A percentile compares a stretch with the other conserved stretches of the same genome.
Evolutionary conservation across 2,113 vertebrate species (phyloP).

Genomic region (Mobula hypostoma): DNA sequence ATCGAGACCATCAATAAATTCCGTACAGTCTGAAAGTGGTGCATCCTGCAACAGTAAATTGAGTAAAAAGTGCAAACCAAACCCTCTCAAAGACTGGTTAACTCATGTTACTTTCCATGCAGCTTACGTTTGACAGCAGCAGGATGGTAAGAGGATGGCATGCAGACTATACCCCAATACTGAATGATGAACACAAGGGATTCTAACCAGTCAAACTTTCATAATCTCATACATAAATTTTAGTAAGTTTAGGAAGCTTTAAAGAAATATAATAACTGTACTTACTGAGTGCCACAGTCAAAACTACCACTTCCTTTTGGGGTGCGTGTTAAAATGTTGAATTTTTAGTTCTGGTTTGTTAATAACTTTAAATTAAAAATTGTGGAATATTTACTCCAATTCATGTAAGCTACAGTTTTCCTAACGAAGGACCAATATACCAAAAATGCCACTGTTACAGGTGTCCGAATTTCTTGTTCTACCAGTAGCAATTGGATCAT

Average conservation of each 20-base stretch:
- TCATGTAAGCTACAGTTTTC: background rate
- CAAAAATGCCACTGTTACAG: background rate
- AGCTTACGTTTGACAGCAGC: slow-evolving; percentile 39
- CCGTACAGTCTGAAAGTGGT: slow-evolving; percentile 98
- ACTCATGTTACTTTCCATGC: slow-evolving; percentile 60
- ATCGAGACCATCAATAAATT: slow-evolving; percentile 97
- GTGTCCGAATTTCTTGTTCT: background rate
- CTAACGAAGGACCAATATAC: background rate
- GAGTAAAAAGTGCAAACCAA: slow-evolving; percentile 75
- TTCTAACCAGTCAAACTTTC: slow-evolving; percentile 37
- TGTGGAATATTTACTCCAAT: background rate
- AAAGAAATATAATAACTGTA: background rate
- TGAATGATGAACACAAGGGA: background rate
- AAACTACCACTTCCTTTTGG: background rate
- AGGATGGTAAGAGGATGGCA: slow-evolving; percentile 23
- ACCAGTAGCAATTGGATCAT: background rate
- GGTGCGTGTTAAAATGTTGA: background rate
- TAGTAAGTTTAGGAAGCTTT: background rate
- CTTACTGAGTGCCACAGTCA: background rate
- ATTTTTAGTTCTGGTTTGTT: background rate
- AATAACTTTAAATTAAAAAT: background rate
- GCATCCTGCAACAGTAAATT: slow-evolving; percentile 96
- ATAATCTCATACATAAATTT: slow-evolving; percentile 15
- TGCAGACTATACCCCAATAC: slow-evolving; percentile 25
- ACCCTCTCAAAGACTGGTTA: slow-evolving; percentile 49